Evolutionary conservation across 2,888 invertebrate genomes (phyloP).

Genomic region (Tinea pellionella): DNA sequence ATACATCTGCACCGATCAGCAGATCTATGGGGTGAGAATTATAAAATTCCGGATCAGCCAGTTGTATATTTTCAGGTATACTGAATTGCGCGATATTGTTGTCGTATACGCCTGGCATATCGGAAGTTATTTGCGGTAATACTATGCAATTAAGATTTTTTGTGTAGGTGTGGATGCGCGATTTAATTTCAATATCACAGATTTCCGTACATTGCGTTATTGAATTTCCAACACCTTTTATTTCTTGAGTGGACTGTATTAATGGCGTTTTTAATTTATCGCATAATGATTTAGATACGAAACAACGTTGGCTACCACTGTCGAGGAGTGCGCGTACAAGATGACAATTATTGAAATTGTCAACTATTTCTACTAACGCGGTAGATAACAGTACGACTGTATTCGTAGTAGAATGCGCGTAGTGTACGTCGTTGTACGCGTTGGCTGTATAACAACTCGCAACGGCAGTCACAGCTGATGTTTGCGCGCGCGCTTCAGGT

Average conservation of each 20-base stretch:
- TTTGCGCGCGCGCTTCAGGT: too few species aligned
- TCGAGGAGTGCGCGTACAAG: slow-evolving; percentile 11
- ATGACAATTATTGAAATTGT: too few species aligned
- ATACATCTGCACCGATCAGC: slow-evolving; percentile 19
- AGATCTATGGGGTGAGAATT: slow-evolving; percentile 17
- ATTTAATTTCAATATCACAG: slow-evolving; percentile 9
- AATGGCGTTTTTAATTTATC: slow-evolving; percentile 15
- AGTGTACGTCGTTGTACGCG: too few species aligned
- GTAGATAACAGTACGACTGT: too few species aligned
- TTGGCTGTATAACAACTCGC: too few species aligned
- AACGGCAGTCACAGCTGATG: too few species aligned
- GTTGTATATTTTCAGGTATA: slow-evolving; percentile 13
- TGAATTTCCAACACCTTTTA: slow-evolving; percentile 16
- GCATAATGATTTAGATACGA: slow-evolving; percentile 16
- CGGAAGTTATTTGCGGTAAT: slow-evolving; percentile 15
- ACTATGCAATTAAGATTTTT: slow-evolving; percentile 11
- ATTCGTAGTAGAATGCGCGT: too few species aligned
- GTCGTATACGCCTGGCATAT: not conserved
- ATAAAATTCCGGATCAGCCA: slow-evolving; percentile 20
- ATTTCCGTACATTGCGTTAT: not conserved
- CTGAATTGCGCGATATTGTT: not conserved
- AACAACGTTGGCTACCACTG: slow-evolving; percentile 14
- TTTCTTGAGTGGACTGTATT: slow-evolving; percentile 19
- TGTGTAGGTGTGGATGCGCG: not conserved
- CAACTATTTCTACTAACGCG: too few species aligned